Conservation (phyloP, 2,797 vertebrate genomes). For the Hydrophis major region DNA sequence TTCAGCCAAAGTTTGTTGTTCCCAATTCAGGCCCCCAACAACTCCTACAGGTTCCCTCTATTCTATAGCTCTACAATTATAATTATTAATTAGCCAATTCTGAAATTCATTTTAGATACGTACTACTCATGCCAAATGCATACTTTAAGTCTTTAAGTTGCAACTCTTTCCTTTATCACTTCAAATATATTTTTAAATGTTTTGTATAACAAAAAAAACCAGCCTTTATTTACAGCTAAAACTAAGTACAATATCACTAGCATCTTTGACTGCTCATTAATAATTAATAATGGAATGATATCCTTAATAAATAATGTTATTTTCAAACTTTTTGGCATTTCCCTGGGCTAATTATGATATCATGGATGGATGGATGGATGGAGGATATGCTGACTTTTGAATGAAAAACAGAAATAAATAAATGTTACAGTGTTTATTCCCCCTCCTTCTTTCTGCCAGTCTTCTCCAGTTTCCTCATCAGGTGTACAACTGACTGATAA, state of each 20-base stretch:
- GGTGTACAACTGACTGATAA: not conserved
- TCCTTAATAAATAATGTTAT: not conserved
- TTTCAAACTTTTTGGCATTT: not conserved
- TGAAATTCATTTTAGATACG: not conserved
- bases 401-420: not conserved
- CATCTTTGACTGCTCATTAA: not conserved
- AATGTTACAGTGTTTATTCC: not conserved
- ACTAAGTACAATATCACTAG: not conserved
- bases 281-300: not conserved
- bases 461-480: not conserved
- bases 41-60: not conserved
- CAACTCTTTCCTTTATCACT: not conserved
- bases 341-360: not conserved
- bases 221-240: not conserved
- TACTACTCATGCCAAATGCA: not conserved
- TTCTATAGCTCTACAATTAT: not conserved
- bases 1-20: not conserved
- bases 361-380: not conserved
- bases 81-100: not conserved
- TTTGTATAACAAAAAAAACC: not conserved
- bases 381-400: not conserved
- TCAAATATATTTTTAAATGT: not conserved
- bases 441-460: not conserved
- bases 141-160: not conserved
- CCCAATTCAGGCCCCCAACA: too few relatives aligned